Base-by-base conservation (phyloP, 2,888 invertebrate genomes). In the Aphodius granarius region DNA sequence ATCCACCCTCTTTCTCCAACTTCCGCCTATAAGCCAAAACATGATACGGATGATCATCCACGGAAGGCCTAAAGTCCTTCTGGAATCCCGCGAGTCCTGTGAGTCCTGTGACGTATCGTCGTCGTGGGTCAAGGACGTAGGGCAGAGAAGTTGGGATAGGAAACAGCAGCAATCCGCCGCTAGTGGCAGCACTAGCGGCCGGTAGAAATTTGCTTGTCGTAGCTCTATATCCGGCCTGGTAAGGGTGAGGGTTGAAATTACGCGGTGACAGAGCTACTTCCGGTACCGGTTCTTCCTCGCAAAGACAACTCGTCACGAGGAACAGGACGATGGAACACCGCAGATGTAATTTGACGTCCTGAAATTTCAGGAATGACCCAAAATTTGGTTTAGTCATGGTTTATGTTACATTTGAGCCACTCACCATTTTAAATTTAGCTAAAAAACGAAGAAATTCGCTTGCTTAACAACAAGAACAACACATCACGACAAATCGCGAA, bases 191-290 rank as follows among this genome's bases (percentile, higher is more conserved):
- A 15, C 68, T 21, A 6, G n/a, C 20, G 20, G 20, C 68, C 22
- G 68, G 68, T n/a, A n/a, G 20, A 22, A 68, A 68, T 68, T 68
- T 68, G 21, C 20, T 20, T 20, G 20, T 68, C 22, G 71, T 72
- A 15, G 43, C 71, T 71, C 76, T 76, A 63, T 79, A 78, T 68
- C 76, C 76, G 62, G 74, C 75, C 66, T 77, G 66, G 74, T 84
- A 85, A 5, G 88, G 87, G 83, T 88, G 87, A 43, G 86, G 87
- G 82, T 88, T 88, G 82, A 85, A 88, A 82, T 87, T 84, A 74
- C 87, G 82, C 4, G 87, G 87, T 62, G 83, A 81, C 63, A 88
- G 83, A 77, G 83, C 84, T 77, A 86, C 82, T 81, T 86, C 87
- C 19, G 85, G 86, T 72, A 85, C 83, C 20, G 82, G 82, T 79